These are phyloP conservation scores for Sciurus niger DNA, from an alignment of 2,113 vertebrate genomes.

Conservation along the genomic window DNA sequence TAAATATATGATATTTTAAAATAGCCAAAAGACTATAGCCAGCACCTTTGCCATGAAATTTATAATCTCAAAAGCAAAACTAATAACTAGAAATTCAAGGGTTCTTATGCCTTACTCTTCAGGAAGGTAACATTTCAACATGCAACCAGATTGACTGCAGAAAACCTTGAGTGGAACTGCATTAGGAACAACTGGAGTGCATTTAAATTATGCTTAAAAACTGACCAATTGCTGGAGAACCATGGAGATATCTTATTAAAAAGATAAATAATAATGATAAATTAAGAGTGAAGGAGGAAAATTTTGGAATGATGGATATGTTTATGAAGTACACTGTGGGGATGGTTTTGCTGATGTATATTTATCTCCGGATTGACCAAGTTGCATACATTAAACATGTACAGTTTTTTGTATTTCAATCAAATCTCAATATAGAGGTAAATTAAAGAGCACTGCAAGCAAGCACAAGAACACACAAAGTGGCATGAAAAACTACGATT, in stretches of 20 bases:
- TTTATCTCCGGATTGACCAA: not conserved
- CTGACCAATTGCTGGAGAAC: not conserved
- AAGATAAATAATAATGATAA: not conserved
- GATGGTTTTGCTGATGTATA: not conserved
- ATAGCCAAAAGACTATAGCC: not conserved
- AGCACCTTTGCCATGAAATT: not conserved
- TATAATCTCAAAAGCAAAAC: constrained; percentile 50
- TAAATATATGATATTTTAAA: not conserved
- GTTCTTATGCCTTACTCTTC: not conserved
- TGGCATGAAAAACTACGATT: not conserved
- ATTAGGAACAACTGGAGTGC: not conserved
- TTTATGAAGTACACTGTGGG: not conserved
- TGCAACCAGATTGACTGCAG: not conserved
- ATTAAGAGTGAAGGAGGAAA: not conserved
- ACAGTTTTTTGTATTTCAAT: not conserved
- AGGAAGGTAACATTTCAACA: constrained; percentile 34
- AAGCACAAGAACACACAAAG: not conserved
- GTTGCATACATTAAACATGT: not conserved
- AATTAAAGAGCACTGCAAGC: not conserved
- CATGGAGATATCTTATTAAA: not conserved
- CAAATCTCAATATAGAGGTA: not conserved
- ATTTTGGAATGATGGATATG: not conserved
- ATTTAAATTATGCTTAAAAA: constrained; percentile 61
- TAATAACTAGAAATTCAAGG: constrained; percentile 11
- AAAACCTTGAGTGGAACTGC: not conserved